Conservation (phyloP, 2,888 invertebrate species). For the Julus scanicus region DNA sequence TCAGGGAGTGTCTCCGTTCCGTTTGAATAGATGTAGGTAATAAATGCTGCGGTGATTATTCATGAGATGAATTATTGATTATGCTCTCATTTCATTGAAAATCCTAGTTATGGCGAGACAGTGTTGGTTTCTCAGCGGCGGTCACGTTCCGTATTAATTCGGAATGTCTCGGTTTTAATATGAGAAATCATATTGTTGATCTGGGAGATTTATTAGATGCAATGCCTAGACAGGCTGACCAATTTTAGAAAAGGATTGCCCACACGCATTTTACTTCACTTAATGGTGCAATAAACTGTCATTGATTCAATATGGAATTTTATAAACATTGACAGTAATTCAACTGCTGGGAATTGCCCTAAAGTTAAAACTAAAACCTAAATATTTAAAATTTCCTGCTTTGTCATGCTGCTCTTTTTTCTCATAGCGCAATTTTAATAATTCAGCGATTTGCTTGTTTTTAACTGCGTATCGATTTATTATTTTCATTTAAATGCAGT, state of each 20-base stretch:
- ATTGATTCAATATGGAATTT: not conserved
- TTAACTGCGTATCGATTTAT: constrained; percentile 1
- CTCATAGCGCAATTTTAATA: not conserved
- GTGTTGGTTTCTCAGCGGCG: not conserved
- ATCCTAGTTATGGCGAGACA: not conserved
- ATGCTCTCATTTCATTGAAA: not conserved
- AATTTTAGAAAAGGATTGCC: not conserved
- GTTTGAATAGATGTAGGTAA: not conserved
- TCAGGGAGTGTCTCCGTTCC: not conserved
- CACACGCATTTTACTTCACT: not conserved
- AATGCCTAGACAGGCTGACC: not conserved
- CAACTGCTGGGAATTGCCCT: not conserved
- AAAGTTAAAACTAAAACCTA: not conserved
- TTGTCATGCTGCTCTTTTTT: not conserved
- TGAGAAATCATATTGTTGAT: not conserved
- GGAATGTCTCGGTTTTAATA: not conserved
- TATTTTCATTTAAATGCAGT: constrained; percentile 9
- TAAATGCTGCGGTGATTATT: not conserved
- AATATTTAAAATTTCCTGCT: not conserved
- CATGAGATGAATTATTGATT: not conserved
- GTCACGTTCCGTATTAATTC: not conserved
- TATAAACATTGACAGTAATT: not conserved
- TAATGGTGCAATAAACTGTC: not conserved
- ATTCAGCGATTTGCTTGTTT: not conserved
- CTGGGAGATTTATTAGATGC: not conserved